Evolutionary conservation across 1,140 invertebrate species (phyloP), one percentile per base, ranked within the genome.

Genomic region (Sycophaga agraensis): DNA sequence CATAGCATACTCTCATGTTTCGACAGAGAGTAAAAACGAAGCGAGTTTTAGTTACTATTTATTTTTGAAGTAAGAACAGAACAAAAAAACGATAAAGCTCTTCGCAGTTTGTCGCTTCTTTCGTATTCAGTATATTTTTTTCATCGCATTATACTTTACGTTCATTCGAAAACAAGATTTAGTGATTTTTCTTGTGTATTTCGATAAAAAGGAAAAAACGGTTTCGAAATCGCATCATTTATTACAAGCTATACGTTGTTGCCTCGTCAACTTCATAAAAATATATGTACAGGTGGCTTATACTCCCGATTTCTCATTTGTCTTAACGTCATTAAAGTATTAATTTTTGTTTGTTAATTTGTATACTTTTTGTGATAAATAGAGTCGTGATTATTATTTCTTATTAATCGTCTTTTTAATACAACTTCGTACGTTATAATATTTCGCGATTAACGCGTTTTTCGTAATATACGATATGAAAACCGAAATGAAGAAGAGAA

Each of bases 221-320:
- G 42, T 48, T 55, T 62, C 59, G 45, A 62, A 55, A 55, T 62
- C 43, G 43, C 43, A 14, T 70, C 70, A 72, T 72, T 51, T 77
- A 73, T 77, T 76, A 76, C 73, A 78, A 79, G 73, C 72, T 78
- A 77, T 74, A 70, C 70, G 72, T 73, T 72, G 70, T 74, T 76
- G 72, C 70, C 70, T 77, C 70, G 74, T 78, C 72, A 76, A 77
- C 72, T 77, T 79, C 75, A 80, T 79, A 80, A 80, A 80, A 80
- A 79, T 80, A 80, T 76, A 73, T 76, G 70, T 75, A 76, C 70
- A 79, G 72, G 66, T 77, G 70, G 71, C 73, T 74, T 54, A 57
- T 61, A 40, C 42, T 56, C 24, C 14, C 37, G 56, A 45, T 67
- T 60, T 64, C 40, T 60, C 64, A 48, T 70, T 51, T 67, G 64